A percentile compares a stretch with the other conserved stretches of the same genome.
Evolutionary conservation across 2,888 invertebrate genomes (phyloP).

Genomic region (Acronicta aceris): DNA sequence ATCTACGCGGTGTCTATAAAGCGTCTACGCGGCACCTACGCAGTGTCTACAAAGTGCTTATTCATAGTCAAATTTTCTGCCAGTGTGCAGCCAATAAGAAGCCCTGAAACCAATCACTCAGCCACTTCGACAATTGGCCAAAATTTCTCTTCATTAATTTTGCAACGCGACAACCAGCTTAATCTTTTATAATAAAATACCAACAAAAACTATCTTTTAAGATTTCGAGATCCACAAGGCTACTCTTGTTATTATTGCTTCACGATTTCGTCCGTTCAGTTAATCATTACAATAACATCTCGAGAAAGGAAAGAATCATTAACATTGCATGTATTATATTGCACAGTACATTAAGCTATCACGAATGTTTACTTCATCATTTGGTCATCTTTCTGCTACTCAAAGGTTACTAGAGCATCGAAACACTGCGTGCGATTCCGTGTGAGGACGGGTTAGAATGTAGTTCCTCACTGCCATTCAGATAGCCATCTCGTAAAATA

Average conservation of each 20-base stretch:
- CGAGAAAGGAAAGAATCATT: conserved; percentile 35
- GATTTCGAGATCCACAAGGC: conserved; percentile 2
- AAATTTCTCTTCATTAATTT: background rate
- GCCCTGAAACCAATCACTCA: too few species aligned
- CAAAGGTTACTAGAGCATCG: conserved; percentile 49
- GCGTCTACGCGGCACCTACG: background rate
- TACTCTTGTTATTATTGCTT: background rate
- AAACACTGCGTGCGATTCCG: background rate
- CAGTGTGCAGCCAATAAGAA: too few species aligned
- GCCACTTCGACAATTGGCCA: background rate
- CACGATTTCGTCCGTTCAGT: conserved; percentile 13
- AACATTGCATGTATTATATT: conserved; percentile 26
- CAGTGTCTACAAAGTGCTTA: background rate
- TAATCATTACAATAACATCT: conserved; percentile 29
- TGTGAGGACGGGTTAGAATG: too few species aligned
- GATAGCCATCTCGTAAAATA: too few species aligned
- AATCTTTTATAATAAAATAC: too few species aligned
- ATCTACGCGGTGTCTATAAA: background rate
- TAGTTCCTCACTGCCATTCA: too few species aligned
- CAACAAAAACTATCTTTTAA: background rate
- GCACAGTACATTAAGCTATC: conserved; percentile 37
- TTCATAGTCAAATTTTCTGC: too few species aligned
- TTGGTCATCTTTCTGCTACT: conserved; percentile 8
- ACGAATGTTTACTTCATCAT: conserved; percentile 43
- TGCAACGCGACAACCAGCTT: too few species aligned